A percentile compares a stretch with the other conserved stretches of the same genome.
Conservation (phyloP, 2,888 invertebrate species). For the Magallana nippona region DNA sequence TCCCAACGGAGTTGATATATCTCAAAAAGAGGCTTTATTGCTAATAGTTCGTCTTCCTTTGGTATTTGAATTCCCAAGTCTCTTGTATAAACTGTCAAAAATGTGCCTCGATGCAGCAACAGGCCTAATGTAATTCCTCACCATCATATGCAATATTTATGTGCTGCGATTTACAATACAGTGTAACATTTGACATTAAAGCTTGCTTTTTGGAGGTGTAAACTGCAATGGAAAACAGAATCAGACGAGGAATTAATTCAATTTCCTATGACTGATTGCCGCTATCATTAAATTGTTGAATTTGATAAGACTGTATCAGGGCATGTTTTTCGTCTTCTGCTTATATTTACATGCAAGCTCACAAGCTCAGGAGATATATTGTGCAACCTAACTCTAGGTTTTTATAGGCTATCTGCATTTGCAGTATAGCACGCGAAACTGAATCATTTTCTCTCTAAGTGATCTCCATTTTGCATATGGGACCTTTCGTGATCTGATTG, state of each 20-base stretch:
- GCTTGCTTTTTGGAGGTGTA: neutral
- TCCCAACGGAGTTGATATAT: neutral
- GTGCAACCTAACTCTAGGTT: neutral
- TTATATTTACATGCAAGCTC: neutral
- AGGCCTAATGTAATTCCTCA: neutral
- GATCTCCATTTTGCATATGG: slow-evolving; percentile 4
- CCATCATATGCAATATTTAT: slow-evolving; percentile 22
- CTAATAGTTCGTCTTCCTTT: neutral
- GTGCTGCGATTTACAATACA: neutral
- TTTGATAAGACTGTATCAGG: neutral
- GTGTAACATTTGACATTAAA: neutral
- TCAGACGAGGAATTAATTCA: slow-evolving; percentile 1
- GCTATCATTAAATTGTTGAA: slow-evolving; percentile 13
- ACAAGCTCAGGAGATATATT: neutral
- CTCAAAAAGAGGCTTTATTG: neutral
- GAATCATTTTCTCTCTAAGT: neutral
- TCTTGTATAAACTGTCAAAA: neutral
- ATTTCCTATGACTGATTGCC: slow-evolving; percentile 24
- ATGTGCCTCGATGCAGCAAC: neutral
- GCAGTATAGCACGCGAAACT: slow-evolving; percentile 4
- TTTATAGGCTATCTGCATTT: slow-evolving; percentile 3
- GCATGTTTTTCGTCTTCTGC: slow-evolving; percentile 22
- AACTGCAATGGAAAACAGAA: slow-evolving; percentile 5
- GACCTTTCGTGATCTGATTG: neutral
- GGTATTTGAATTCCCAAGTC: neutral